phyloP scores from a whole-genome alignment of 2,888 invertebrate genomes.

The Ormyrus pomaceus region DNA sequence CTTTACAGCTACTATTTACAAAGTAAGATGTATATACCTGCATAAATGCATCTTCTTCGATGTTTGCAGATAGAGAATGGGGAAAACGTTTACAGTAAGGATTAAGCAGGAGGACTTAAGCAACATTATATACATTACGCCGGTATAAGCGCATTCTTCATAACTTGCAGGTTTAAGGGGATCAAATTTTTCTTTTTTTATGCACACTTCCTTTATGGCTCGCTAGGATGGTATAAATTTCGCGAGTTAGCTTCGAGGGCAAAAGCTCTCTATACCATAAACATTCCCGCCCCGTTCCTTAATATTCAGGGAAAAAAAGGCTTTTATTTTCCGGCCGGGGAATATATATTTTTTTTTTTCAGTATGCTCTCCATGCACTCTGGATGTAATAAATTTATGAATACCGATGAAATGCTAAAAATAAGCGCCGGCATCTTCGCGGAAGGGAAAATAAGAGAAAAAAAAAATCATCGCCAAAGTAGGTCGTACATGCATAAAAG shows the following conservation, averaged over 20 bases:
- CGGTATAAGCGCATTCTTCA: background rate
- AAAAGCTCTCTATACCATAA: slow-evolving; percentile 31
- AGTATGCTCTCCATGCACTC: slow-evolving; percentile 4
- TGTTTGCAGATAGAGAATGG: too few relatives aligned
- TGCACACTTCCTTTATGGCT: background rate
- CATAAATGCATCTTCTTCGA: too few relatives aligned
- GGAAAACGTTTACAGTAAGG: too few relatives aligned
- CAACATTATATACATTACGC: too few relatives aligned
- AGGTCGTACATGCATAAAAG: too few relatives aligned
- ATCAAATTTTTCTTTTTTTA: background rate
- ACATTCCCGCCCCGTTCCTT: slow-evolving; percentile 9
- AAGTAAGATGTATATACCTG: too few relatives aligned
- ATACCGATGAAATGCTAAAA: slow-evolving; percentile 17
- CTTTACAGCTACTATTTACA: too few relatives aligned
- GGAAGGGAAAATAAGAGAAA: background rate
- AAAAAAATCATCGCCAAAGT: too few relatives aligned
- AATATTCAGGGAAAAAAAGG: slow-evolving; percentile 11
- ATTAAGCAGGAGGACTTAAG: too few relatives aligned
- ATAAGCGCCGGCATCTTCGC: background rate
- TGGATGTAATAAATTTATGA: slow-evolving; percentile 8
- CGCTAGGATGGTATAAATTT: slow-evolving; percentile 14
- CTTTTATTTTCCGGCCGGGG: slow-evolving; percentile 13
- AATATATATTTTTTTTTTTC: slow-evolving; percentile 15
- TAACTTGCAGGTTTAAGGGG: background rate
- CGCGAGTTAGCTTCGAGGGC: slow-evolving; percentile 18